Conservation (phyloP, 2,113 vertebrate species). For the Oenanthe melanoleuca region DNA sequence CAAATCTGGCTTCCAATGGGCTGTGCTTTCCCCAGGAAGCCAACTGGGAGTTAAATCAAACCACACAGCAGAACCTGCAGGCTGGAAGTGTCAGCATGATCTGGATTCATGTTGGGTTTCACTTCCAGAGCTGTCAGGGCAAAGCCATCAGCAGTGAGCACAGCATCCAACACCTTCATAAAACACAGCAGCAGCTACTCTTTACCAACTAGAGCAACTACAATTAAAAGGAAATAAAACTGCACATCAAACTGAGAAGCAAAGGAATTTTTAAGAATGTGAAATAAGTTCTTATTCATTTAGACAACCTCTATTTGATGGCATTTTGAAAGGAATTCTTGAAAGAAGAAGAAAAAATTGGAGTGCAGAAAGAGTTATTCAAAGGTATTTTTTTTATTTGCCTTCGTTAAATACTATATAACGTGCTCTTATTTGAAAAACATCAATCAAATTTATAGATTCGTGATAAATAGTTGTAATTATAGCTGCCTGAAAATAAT, state of each 20-base stretch:
- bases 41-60: not conserved
- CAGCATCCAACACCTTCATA: not conserved
- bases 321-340: conserved; percentile 46
- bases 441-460: conserved; percentile 55
- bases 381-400: conserved; percentile 12
- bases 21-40: not conserved
- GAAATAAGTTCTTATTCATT: conserved; percentile 43
- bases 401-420: conserved; percentile 26
- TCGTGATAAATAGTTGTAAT: conserved; percentile 38
- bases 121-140: not conserved
- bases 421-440: conserved; percentile 34
- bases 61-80: not conserved
- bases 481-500: conserved; percentile 55
- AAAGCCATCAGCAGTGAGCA: not conserved
- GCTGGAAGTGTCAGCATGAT: not conserved
- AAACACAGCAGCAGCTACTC: not conserved
- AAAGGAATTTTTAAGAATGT: not conserved
- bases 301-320: conserved; percentile 5
- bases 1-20: not conserved
- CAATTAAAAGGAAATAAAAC: conserved; percentile 37
- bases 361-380: conserved; percentile 23
- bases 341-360: not conserved
- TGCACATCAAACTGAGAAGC: not conserved
- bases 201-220: not conserved
- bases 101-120: not conserved